Evolutionary conservation across 35 echinoderm and acorn worm genomes (phyloP).

Genomic region (Lytechinus pictus): DNA sequence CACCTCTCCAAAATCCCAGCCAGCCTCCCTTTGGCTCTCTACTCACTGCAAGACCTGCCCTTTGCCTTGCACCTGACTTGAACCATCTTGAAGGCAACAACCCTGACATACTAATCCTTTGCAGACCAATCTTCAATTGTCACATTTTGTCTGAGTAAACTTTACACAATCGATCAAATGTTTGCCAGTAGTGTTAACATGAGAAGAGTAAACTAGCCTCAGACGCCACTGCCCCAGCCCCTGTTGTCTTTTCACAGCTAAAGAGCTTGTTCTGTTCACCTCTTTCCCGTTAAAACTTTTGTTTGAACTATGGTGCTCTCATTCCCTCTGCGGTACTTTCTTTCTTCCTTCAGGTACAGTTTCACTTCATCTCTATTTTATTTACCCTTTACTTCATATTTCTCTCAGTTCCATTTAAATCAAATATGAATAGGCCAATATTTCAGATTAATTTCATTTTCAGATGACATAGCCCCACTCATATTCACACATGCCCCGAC

Average conservation of each 20-base stretch:
- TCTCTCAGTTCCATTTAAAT: too few species aligned
- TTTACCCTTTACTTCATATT: too few species aligned
- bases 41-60: neutral
- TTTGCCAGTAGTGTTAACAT: slow-evolving; percentile 35
- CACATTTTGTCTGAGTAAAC: slow-evolving; percentile 32
- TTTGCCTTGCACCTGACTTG: neutral
- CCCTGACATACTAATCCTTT: slow-evolving; percentile 8
- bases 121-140: neutral
- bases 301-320: neutral
- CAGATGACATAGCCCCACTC: too few species aligned
- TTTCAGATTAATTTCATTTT: too few species aligned
- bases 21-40: neutral
- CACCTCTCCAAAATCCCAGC: neutral
- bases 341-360: neutral
- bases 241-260: slow-evolving; percentile 18
- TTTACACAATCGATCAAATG: slow-evolving; percentile 48
- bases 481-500: too few species aligned
- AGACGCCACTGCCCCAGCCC: slow-evolving; percentile 13
- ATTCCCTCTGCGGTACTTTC: neutral
- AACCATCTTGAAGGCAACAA: neutral
- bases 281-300: neutral
- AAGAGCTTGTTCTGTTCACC: neutral
- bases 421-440: too few species aligned
- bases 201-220: neutral
- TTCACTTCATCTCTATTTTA: neutral